Evolutionary conservation across 2,113 vertebrate species (phyloP), one percentile per base, ranked within the genome.

Genomic region (Pachyramphus minor): DNA sequence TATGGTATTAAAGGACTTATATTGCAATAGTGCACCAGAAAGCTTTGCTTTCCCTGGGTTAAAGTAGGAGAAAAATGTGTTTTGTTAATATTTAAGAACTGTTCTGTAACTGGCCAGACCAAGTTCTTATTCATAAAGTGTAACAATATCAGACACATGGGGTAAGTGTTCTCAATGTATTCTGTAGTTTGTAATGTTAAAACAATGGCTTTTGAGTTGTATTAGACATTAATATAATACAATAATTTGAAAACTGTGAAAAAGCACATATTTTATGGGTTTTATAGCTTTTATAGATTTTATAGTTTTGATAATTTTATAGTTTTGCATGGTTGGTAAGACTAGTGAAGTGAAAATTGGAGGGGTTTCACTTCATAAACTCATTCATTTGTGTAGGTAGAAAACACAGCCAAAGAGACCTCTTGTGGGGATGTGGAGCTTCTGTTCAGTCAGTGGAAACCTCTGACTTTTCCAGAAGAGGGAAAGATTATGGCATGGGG

Each of bases 21-120:
- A 71, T 79, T 93, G 62, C 50, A 92, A 62, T 12, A 84, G 63
- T 73, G 63, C 59, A 47, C 27, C 67, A 92, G 59, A 89, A 89
- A 85, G n/a, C 53, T 73, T 85, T 68, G 35, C 49, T 85, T 95
- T 90, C 50, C 23, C 21, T 42, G 31, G 25, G 33, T 87, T 82
- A 79, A 76, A 89, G n/a, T 45, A 91, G 81, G 53, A 8, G 0
- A 62, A 80, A 86, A 83, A 24, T 73, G 27, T 55, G 33, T 55
- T 94, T 86, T 86, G 81, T 85, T 81, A 93, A 76, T 93, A 87
- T 84, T 95, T 93, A 80, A 93, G 87, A 64, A 60, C 42, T 44
- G 12, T 37, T 88, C 21, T 47, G 8, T 66, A 84, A 58, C 56
- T 68, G n/a, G 14, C 8, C n/a, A 37, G 33, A 41, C 33, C 0